Base-by-base conservation (phyloP, 2,888 invertebrate genomes). In the Tachina grossa region DNA sequence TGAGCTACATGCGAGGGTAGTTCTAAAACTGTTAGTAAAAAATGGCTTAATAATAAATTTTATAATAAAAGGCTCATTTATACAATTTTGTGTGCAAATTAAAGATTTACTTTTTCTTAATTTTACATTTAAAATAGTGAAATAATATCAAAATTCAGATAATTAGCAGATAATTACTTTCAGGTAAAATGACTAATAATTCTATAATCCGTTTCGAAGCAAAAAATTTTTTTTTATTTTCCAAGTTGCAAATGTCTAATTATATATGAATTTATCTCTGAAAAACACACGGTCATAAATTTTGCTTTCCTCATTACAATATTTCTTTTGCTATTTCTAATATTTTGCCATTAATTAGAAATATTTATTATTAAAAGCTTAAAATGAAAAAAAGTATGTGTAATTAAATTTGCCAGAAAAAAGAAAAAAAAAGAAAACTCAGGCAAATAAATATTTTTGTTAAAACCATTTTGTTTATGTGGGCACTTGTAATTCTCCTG, bases 221-320 rank as follows among this genome's bases (percentile, higher is more conserved):
- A 4, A 22, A 4, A 22, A 1, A 10, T 61, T 66, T 10, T 13
- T 43, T 63, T 76, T 47, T 66, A 11, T 69, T n/a, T 61, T 45
- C 16, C 2, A 41, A 77, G 31, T 39, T 74, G 51, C n/a, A 75
- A 75, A 68, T 80, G 59, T 75, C 10, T 43, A 75, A 75, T 75
- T 81, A 16, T 41, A 68, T 47, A 61, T 39, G 53, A 61, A 68
- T 75, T 81, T 81, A 75, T 75, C 59, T 61, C 59, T n/a, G n/a
- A n/a, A 53, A 31, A 41, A 65, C n/a, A 57, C 57, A 71, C 31
- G 69, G 47, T 71, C 55, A 65, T 57, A 65, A 65, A 61, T 65
- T 47, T 72, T 59, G 51, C 57, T 72, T 82, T 82, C 49, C 49
- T 71, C 83, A 81, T 81, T 61, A 39, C 61, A 68, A 41, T 43